phyloP scores from a whole-genome alignment of 2,113 vertebrate genomes.

The Etheostoma cragini region DNA sequence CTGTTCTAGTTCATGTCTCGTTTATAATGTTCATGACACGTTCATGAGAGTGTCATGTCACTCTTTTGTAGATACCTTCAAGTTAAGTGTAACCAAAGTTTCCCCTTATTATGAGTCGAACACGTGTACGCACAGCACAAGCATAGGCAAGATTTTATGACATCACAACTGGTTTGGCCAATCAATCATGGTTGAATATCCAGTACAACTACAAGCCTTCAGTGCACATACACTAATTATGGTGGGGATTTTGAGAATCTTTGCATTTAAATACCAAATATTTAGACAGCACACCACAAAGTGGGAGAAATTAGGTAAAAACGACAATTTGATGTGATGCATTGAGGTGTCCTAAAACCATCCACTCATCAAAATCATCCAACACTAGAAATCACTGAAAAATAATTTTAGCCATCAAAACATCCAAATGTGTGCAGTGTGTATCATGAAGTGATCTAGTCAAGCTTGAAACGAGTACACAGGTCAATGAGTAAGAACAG shows the following conservation, averaged over 20 bases:
- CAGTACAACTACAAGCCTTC: background rate
- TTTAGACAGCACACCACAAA: background rate
- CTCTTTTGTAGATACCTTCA: too few species aligned
- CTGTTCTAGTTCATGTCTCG: too few species aligned
- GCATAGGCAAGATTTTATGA: background rate
- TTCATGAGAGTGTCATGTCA: too few species aligned
- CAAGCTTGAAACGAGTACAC: conserved; percentile 50
- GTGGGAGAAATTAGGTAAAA: background rate
- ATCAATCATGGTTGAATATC: background rate
- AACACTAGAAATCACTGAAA: background rate
- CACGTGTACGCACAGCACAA: too few species aligned
- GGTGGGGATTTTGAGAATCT: background rate
- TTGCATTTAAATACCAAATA: background rate
- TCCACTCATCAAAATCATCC: background rate
- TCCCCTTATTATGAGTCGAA: background rate
- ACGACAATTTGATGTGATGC: background rate
- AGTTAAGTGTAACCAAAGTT: too few species aligned
- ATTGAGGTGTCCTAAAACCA: background rate
- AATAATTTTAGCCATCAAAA: background rate
- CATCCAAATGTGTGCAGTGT: background rate
- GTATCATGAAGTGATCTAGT: conserved; percentile 21
- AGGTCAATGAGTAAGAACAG: conserved; percentile 35
- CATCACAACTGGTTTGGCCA: background rate
- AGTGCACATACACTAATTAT: background rate
- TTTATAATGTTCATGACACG: too few species aligned